phyloP scores from a whole-genome alignment of 35 echinoderm and acorn worm genomes.

The Ophiothrix spiculata region DNA sequence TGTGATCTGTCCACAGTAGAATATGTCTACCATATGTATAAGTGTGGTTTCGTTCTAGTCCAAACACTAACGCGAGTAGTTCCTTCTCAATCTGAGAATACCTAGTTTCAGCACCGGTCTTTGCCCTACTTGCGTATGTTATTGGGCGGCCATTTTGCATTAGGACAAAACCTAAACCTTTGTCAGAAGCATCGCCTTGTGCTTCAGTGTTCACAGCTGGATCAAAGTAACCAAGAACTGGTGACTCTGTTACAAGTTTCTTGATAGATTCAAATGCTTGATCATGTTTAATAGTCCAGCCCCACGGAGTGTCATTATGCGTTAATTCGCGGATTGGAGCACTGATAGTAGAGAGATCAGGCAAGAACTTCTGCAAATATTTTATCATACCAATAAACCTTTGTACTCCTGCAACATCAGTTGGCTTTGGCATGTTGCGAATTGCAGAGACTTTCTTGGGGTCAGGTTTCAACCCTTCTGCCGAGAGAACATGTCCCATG shows the following conservation, averaged over 20 bases:
- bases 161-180: constrained; percentile 49
- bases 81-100: constrained; percentile 70
- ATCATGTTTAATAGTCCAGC: constrained; percentile 12
- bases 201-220: constrained; percentile 31
- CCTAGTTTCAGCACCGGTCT: constrained; percentile 40
- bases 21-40: constrained; percentile 52
- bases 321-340: constrained; percentile 39
- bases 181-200: constrained; percentile 64
- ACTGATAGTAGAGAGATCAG: constrained; percentile 24
- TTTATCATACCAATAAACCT: constrained; percentile 35
- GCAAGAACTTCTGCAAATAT: constrained; percentile 34
- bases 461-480: neutral
- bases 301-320: constrained; percentile 28
- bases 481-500: constrained; percentile 35
- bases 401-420: constrained; percentile 16
- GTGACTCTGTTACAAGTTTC: neutral
- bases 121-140: constrained; percentile 57
- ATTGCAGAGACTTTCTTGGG: constrained; percentile 44
- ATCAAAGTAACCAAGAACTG: constrained; percentile 45
- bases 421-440: constrained; percentile 21
- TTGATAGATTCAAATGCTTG: constrained; percentile 11
- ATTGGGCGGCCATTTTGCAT: constrained; percentile 53
- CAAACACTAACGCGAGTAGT: constrained; percentile 45
- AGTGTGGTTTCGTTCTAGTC: constrained; percentile 52
- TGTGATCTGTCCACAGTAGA: constrained; percentile 49